Conservation (phyloP, 2,113 vertebrate genomes). For the Melierax canorus region DNA sequence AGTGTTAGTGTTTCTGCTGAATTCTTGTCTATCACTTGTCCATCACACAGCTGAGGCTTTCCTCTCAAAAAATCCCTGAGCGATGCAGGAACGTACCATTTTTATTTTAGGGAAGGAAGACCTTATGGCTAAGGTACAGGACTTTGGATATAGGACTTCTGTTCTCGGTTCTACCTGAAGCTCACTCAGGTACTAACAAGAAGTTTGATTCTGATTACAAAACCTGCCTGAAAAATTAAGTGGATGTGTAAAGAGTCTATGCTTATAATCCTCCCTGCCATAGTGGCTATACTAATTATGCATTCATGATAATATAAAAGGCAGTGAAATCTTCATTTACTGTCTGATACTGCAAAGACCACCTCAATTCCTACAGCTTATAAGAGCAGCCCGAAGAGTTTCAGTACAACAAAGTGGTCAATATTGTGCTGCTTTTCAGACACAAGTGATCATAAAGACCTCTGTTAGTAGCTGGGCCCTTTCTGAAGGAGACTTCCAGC, state of each 20-base stretch:
- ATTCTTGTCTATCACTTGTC: background rate
- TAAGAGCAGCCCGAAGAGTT: background rate
- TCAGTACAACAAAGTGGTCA: background rate
- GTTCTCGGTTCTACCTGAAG: background rate
- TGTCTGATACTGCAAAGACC: background rate
- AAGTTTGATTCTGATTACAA: background rate
- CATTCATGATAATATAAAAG: background rate
- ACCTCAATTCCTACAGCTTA: background rate
- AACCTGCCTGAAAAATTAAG: background rate
- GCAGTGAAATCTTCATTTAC: background rate
- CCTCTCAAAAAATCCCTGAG: background rate
- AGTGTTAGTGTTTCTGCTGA: background rate
- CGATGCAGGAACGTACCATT: rapidly evolving
- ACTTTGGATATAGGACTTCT: background rate
- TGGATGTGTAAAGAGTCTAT: background rate
- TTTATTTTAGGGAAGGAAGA: background rate
- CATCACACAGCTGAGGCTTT: background rate
- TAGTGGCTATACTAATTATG: background rate
- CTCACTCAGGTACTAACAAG: background rate
- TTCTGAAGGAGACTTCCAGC: background rate
- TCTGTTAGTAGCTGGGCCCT: background rate
- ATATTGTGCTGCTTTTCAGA: background rate
- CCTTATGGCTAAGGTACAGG: background rate
- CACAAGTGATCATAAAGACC: background rate
- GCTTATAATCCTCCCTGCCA: background rate